phyloP scores from a whole-genome alignment of 2,797 vertebrate genomes.

The Iguana delicatissima region DNA sequence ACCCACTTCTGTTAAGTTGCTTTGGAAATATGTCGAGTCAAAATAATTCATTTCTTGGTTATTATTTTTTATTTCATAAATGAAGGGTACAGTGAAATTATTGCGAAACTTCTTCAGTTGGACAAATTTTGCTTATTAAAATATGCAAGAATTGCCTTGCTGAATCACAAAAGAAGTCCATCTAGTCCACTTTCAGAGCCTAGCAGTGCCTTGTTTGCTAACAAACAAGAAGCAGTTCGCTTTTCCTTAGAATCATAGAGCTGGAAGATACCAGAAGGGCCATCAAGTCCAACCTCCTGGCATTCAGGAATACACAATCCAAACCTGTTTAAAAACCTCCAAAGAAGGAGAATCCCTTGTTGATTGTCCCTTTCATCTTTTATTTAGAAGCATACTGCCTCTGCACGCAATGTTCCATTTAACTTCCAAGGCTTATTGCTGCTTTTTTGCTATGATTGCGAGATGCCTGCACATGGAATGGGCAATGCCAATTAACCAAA shows the following conservation, averaged over 20 bases:
- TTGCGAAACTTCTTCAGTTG: not conserved
- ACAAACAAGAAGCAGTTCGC: not conserved
- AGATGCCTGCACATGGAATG: not conserved
- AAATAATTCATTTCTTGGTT: not conserved
- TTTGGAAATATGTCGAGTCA: not conserved
- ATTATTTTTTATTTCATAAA: not conserved
- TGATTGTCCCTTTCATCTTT: not conserved
- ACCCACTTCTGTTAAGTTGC: not conserved
- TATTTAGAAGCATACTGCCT: not conserved
- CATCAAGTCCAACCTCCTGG: too few relatives aligned
- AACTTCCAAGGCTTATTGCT: not conserved
- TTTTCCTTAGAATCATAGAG: not conserved
- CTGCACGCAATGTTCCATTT: not conserved
- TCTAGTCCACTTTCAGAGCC: not conserved
- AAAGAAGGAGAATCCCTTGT: too few relatives aligned
- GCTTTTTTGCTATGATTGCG: not conserved
- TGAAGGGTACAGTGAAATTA: not conserved
- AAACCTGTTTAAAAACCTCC: too few relatives aligned
- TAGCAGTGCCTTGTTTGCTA: not conserved
- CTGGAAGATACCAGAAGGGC: too few relatives aligned
- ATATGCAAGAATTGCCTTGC: not conserved
- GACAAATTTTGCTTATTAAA: not conserved
- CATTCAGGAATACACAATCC: too few relatives aligned
- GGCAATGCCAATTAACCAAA: not conserved
- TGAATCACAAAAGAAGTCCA: not conserved